phyloP scores from a whole-genome alignment of 2,113 vertebrate genomes.

The Fulica atra region DNA sequence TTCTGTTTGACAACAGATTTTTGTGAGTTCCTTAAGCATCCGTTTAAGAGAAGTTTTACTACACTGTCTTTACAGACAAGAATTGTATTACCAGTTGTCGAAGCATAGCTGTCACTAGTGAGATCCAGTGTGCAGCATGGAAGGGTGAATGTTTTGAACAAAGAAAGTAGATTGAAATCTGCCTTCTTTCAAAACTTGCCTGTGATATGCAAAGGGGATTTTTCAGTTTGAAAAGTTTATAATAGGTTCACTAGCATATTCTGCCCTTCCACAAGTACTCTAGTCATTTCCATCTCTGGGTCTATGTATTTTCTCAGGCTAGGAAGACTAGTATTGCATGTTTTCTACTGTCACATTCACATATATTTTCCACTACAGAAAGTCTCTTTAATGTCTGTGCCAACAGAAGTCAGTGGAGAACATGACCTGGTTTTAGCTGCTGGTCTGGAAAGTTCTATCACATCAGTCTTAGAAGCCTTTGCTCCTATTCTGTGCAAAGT shows the following conservation, averaged over 20 bases:
- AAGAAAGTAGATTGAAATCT: neutral
- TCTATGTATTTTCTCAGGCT: neutral
- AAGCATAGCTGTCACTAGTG: neutral
- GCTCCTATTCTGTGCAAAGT: neutral
- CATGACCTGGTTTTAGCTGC: neutral
- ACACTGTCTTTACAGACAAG: neutral
- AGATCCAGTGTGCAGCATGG: neutral
- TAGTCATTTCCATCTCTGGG: neutral
- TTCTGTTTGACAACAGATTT: neutral
- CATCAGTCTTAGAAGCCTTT: neutral
- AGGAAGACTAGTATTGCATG: neutral
- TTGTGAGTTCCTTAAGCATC: neutral
- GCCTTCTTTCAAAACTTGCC: neutral
- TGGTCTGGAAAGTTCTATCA: neutral
- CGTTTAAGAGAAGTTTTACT: neutral
- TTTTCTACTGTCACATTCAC: neutral
- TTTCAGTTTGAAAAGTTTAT: neutral
- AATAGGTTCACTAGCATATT: neutral
- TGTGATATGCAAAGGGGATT: neutral
- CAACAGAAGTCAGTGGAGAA: neutral
- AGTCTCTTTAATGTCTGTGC: neutral
- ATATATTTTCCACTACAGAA: neutral
- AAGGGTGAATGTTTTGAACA: neutral
- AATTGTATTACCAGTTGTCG: neutral
- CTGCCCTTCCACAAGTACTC: neutral